Evolutionary conservation across 2,888 invertebrate genomes (phyloP), one percentile per base, ranked within the genome.

Genomic region (Coecobrya sp.): DNA sequence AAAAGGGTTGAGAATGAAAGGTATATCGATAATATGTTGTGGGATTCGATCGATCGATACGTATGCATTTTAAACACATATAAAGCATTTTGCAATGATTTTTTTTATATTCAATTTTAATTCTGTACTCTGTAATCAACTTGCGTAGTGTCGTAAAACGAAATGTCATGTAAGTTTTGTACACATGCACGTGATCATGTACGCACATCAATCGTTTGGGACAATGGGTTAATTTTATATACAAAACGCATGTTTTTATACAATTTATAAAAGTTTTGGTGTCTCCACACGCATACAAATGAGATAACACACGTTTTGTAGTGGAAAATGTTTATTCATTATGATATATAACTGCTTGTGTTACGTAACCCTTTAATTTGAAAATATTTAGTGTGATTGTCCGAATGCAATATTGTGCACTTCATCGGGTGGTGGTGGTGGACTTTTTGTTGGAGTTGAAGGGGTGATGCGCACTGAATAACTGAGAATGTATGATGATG

Each of bases 391-490:
- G 8, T 27, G 13, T n/a, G 30, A 1, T 2, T n/a, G 70, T 36
- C 36, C 36, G 70, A 70, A 27, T 8, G 52, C 79, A 79, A 79
- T 79, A 79, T 79, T 79, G 79, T 52, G 25, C 25, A 79, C 52
- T 45, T 79, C 79, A 52, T 45, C 36, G 76, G 25, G 45, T 11
- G 59, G n/a, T 7, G 4, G 19, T 59, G 5, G 2, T 45, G 49
- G 4, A 22, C 10, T 2, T 27, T 11, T 79, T 45, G 22, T 45
- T 79, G 0, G 70, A 4, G 65, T 19, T 76, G 55, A 79, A 19
- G 52, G 49, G 52, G 79, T 79, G 79, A 45, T 52, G 13, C n/a
- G 19, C 36, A 25, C 16, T 27, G 25, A 22, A n/a, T 55, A 55
- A n/a, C 5, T n/a, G n/a, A n/a, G n/a, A 19, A 55, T n/a, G n/a